These are phyloP conservation scores for Phengaris alcon DNA, from an alignment of 2,888 invertebrate genomes.

Conservation along the genomic window DNA sequence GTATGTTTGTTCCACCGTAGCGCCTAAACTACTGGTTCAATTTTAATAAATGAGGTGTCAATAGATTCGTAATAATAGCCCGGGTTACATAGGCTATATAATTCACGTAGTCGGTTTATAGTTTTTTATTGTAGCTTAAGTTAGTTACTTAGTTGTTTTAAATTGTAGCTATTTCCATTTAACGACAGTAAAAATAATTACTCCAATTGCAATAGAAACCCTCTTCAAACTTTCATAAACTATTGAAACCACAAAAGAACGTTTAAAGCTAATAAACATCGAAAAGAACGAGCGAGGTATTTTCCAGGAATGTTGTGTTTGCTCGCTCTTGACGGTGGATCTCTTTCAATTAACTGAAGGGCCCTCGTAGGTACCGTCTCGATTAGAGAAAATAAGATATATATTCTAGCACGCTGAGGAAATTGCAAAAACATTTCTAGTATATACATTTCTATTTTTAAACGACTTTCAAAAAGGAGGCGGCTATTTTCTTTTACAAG, in stretches of 20 bases:
- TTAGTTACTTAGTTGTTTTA: no score
- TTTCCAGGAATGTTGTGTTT: slow-evolving; percentile 39
- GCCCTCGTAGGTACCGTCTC: slow-evolving; percentile 43
- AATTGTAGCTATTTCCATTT: no score
- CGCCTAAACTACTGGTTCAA: no score
- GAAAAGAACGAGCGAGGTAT: slow-evolving; percentile 35
- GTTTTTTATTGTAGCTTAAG: no score
- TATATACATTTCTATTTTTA: background rate
- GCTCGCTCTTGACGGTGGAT: slow-evolving; percentile 52
- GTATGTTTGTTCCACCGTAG: no score
- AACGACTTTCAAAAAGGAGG: no score
- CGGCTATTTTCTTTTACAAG: no score
- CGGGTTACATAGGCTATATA: no score
- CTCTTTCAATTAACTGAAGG: slow-evolving; percentile 73
- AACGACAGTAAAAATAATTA: no score
- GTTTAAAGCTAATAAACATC: slow-evolving; percentile 39
- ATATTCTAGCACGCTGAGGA: background rate
- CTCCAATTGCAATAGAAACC: background rate
- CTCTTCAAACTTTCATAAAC: background rate
- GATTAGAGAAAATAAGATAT: slow-evolving; percentile 12
- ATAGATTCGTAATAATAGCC: no score
- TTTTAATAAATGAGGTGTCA: no score
- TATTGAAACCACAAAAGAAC: slow-evolving; percentile 22
- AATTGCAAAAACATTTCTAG: background rate
- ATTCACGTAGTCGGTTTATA: no score